Conservation (phyloP, 2,888 invertebrate genomes). For the Lycaena phlaeas region DNA sequence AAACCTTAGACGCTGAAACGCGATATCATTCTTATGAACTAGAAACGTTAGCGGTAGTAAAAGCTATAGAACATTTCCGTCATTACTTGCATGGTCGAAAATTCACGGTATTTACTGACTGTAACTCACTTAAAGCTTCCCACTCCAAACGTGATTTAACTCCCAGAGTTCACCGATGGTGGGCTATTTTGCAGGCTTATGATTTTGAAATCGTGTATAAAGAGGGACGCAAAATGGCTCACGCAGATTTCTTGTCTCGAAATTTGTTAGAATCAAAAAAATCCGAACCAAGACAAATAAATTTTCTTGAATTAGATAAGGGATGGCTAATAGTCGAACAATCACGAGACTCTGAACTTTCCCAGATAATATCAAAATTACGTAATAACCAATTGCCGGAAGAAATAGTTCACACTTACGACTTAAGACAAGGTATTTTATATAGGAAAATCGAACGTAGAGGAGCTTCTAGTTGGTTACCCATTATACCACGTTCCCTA, state of each 20-base stretch:
- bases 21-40: not conserved
- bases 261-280: no score
- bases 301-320: no score
- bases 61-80: constrained; percentile 17
- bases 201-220: not conserved
- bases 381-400: no score
- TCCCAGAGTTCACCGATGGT: not conserved
- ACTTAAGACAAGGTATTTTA: no score
- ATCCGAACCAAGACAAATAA: no score
- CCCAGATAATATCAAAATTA: no score
- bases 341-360: no score
- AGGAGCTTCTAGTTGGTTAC: no score
- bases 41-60: constrained; percentile 18
- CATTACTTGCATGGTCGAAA: no score
- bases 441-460: no score
- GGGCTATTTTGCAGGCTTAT: constrained; percentile 11
- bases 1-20: not conserved
- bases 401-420: no score
- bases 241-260: not conserved
- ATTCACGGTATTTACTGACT: not conserved
- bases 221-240: not conserved
- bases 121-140: not conserved
- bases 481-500: not conserved
- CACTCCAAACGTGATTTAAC: not conserved
- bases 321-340: no score